These are phyloP conservation scores for Caranx melampygus DNA, from an alignment of 2,113 vertebrate species.

Conservation along the genomic window DNA sequence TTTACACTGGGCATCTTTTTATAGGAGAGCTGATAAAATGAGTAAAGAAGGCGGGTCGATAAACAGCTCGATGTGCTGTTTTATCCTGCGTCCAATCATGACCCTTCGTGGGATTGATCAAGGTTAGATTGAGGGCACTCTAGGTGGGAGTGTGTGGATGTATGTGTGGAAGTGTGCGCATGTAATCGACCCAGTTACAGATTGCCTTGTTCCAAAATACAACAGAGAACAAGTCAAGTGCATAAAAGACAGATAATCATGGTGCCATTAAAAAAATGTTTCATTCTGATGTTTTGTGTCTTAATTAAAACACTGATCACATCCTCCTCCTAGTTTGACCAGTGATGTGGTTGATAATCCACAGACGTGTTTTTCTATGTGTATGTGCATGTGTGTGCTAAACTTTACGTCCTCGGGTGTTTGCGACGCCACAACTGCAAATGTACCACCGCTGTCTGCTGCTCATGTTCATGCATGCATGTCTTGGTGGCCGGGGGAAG, in stretches of 20 bases:
- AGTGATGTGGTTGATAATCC: slow-evolving; percentile 29
- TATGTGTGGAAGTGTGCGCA: not conserved
- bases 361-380: slow-evolving; percentile 14
- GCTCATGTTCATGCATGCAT: slow-evolving; percentile 66
- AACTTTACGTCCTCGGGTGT: slow-evolving; percentile 18
- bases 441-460: slow-evolving; percentile 48
- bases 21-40: slow-evolving; percentile 25
- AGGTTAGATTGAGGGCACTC: slow-evolving; percentile 51
- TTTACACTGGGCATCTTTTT: slow-evolving; percentile 17
- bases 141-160: not conserved
- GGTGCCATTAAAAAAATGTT: not conserved
- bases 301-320: not conserved
- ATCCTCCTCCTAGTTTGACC: slow-evolving; percentile 11
- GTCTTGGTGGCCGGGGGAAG: slow-evolving; percentile 61
- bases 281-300: not conserved
- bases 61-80: slow-evolving; percentile 16
- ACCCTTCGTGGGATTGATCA: slow-evolving; percentile 32
- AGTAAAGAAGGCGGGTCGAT: slow-evolving; percentile 31
- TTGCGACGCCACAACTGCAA: slow-evolving; percentile 6
- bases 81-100: slow-evolving; percentile 20
- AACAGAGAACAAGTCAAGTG: not conserved
- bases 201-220: slow-evolving; percentile 36
- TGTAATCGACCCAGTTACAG: slow-evolving; percentile 31
- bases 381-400: not conserved
- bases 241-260: not conserved